phyloP scores from a whole-genome alignment of 2,888 invertebrate species.

The Mesoligia furuncula region DNA sequence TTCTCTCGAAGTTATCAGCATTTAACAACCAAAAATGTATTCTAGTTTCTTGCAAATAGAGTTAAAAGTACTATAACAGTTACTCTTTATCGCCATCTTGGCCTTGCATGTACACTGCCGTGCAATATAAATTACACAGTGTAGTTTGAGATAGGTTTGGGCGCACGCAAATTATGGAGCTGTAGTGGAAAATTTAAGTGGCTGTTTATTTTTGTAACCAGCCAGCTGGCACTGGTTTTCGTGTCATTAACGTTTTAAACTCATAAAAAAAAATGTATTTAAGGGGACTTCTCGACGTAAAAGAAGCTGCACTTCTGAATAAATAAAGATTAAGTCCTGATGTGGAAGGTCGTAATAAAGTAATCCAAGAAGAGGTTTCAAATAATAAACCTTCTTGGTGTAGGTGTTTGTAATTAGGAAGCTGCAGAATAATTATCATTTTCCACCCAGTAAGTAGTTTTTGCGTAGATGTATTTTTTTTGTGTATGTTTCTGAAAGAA shows the following conservation, averaged over 20 bases:
- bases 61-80: conserved; percentile 27
- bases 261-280: not conserved
- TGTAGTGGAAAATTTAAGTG: conserved; percentile 29
- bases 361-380: not conserved
- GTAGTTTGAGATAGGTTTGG: conserved; percentile 50
- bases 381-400: not conserved
- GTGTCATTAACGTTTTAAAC: not conserved
- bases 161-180: conserved; percentile 44
- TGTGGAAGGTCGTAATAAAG: not conserved
- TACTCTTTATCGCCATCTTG: conserved; percentile 17
- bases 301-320: not conserved
- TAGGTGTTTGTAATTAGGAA: conserved; percentile 19
- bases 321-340: not conserved
- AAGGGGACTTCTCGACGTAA: not conserved
- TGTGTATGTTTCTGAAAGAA: conserved; percentile 10
- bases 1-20: conserved; percentile 45
- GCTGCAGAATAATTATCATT: not conserved
- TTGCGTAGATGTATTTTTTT: not conserved
- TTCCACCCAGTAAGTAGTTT: conserved; percentile 4
- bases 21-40: not conserved
- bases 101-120: conserved; percentile 56
- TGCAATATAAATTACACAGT: conserved; percentile 61
- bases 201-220: conserved; percentile 27
- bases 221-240: conserved; percentile 1
- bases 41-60: not conserved